Conservation (phyloP, 2,113 vertebrate species). For the Sapajus apella region DNA sequence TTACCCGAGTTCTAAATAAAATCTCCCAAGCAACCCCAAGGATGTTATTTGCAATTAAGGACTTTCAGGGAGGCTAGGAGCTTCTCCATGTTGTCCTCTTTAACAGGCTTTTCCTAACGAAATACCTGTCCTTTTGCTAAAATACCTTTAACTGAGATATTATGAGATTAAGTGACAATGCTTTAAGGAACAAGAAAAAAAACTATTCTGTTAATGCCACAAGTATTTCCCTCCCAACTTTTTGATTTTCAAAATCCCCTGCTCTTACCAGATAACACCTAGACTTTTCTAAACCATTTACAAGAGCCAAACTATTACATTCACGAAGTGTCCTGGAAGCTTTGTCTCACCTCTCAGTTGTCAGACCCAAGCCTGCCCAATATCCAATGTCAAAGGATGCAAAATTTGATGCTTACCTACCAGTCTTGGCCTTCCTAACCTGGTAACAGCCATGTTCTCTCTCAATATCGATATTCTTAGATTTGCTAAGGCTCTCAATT, state of each 20-base stretch:
- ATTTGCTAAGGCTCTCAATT: background rate
- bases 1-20: background rate
- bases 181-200: background rate
- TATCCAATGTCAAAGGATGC: background rate
- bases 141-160: background rate
- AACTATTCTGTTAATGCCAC: background rate
- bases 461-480: background rate
- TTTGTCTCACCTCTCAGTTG: background rate
- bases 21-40: background rate
- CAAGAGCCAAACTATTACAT: background rate
- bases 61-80: background rate
- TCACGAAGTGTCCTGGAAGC: background rate
- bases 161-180: background rate
- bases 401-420: background rate
- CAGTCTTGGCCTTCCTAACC: background rate
- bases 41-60: background rate
- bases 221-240: background rate
- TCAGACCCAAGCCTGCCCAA: background rate
- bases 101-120: slow-evolving; percentile 20
- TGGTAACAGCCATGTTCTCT: background rate
- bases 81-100: background rate
- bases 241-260: background rate
- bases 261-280: background rate
- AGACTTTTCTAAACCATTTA: background rate
- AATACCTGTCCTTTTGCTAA: background rate